Conservation (phyloP, 2,888 invertebrate species). For the Caradrina clavipalpis region DNA sequence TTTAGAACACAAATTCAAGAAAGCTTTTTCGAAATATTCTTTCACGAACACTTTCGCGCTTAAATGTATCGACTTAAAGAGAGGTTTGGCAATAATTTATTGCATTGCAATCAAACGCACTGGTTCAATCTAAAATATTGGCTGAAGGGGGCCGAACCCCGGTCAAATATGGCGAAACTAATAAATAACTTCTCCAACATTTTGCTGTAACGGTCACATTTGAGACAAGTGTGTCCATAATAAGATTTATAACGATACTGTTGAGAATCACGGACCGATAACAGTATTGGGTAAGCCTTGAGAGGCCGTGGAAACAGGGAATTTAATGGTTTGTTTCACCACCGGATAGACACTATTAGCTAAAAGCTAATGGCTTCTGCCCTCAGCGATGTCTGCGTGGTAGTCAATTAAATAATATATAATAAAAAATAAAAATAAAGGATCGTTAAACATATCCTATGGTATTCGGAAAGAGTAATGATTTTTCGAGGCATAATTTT, state of each 20-base stretch:
- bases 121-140: slow-evolving; percentile 36
- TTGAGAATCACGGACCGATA: background rate
- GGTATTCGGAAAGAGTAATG: no score
- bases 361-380: no score
- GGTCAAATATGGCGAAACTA: slow-evolving; percentile 26
- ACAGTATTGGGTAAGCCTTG: background rate
- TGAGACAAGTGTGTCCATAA: slow-evolving; percentile 29
- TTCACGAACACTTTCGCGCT: background rate
- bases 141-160: background rate
- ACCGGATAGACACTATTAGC: background rate
- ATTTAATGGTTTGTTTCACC: background rate
- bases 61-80: background rate
- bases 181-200: slow-evolving; percentile 34
- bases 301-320: background rate
- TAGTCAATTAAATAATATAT: no score
- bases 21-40: background rate
- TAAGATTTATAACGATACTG: slow-evolving; percentile 33
- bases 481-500: no score
- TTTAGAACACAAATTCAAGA: background rate
- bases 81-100: slow-evolving; percentile 31
- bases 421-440: no score
- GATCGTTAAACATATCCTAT: no score
- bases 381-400: no score
- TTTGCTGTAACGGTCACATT: slow-evolving; percentile 25
- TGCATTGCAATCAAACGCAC: slow-evolving; percentile 37